These are phyloP conservation scores for Drosophila persimilis DNA, from an alignment of 1,140 invertebrate genomes.

Conservation along the genomic window DNA sequence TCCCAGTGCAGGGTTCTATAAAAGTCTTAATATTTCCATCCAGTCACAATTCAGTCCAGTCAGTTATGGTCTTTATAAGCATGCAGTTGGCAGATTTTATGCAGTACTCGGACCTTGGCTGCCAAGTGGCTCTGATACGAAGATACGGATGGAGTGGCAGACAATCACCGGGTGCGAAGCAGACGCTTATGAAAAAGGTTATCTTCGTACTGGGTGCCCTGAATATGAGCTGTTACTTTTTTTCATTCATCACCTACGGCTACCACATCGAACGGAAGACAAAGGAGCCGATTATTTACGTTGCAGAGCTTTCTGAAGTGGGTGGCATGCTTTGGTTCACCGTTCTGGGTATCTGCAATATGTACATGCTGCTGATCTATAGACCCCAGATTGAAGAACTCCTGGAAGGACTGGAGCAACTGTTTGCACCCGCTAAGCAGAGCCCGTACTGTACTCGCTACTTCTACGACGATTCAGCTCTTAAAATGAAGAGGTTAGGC, in stretches of 20 bases:
- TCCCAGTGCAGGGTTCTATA: too few species aligned
- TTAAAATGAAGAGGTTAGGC: neutral
- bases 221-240: neutral
- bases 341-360: neutral
- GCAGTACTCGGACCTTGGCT: neutral
- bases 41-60: neutral
- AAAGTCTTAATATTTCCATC: neutral
- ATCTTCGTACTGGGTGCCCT: too few species aligned
- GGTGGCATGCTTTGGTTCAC: neutral
- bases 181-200: neutral
- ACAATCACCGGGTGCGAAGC: neutral
- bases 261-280: neutral
- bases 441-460: neutral
- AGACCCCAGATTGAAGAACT: conserved; percentile 3
- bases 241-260: neutral
- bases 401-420: neutral
- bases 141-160: conserved; percentile 18
- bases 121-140: neutral
- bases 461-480: neutral
- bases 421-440: neutral
- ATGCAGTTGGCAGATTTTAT: conserved; percentile 14
- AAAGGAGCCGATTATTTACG: too few species aligned
- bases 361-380: neutral
- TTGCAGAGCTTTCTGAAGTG: neutral
- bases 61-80: too few species aligned